phyloP scores from a whole-genome alignment of 2,888 invertebrate genomes.

The Uloborus plumipes region DNA sequence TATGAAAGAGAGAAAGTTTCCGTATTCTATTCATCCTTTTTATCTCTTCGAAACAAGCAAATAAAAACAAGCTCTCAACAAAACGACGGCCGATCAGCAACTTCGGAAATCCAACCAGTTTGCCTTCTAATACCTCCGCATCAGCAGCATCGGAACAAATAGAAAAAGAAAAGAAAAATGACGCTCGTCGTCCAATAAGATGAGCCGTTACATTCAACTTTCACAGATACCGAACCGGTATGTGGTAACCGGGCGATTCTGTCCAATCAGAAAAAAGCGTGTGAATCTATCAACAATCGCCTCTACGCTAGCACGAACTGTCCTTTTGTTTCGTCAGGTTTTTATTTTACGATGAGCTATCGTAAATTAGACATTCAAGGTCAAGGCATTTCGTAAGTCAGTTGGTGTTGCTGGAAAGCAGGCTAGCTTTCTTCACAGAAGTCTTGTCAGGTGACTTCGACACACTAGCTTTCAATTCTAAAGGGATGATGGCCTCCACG shows the following conservation, averaged over 20 bases:
- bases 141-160: slow-evolving; percentile 4
- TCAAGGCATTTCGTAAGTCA: slow-evolving; percentile 25
- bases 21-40: slow-evolving; percentile 13
- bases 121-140: slow-evolving; percentile 14
- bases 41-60: not conserved
- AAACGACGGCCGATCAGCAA: slow-evolving; percentile 15
- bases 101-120: slow-evolving; percentile 33
- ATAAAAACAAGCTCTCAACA: not conserved
- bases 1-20: slow-evolving; percentile 15
- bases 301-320: slow-evolving; percentile 5
- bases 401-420: not conserved
- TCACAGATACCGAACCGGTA: slow-evolving; percentile 10
- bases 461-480: no score
- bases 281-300: slow-evolving; percentile 17
- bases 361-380: slow-evolving; percentile 29
- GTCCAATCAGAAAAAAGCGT: slow-evolving; percentile 11
- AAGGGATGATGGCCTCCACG: no score
- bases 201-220: slow-evolving; percentile 8
- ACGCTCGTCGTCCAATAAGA: slow-evolving; percentile 10
- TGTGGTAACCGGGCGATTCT: not conserved
- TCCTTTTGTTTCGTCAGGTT: slow-evolving; percentile 19
- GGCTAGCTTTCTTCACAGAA: not conserved
- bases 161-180: not conserved
- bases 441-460: not conserved
- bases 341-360: slow-evolving; percentile 5